A percentile compares a stretch with the other conserved stretches of the same genome.
These are phyloP conservation scores for Heteromormyrus szaboi DNA, from an alignment of 2,797 vertebrate genomes.

Conservation along the genomic window DNA sequence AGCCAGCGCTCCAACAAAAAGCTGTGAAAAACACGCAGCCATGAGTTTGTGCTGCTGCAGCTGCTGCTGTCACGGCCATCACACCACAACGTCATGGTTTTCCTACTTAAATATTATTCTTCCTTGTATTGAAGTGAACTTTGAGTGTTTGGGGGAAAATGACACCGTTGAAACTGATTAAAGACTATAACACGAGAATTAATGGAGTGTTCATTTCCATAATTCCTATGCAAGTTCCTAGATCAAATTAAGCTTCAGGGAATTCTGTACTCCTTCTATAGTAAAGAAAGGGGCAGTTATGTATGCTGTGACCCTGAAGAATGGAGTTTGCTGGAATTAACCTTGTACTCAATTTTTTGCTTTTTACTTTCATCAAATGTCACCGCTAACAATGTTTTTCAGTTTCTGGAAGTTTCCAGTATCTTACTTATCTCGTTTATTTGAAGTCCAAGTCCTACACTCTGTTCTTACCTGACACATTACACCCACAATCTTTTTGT, in stretches of 20 bases:
- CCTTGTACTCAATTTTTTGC: background rate
- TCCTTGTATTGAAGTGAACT: background rate
- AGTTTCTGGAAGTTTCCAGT: background rate
- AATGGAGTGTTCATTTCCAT: background rate
- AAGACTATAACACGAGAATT: background rate
- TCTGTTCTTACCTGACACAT: background rate
- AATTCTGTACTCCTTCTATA: background rate
- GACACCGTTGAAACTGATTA: background rate
- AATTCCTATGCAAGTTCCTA: background rate
- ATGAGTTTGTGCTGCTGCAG: background rate
- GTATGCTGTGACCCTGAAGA: background rate
- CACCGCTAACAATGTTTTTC: background rate
- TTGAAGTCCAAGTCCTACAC: background rate
- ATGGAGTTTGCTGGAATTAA: background rate
- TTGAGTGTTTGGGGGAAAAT: background rate
- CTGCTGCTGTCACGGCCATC: conserved; percentile 1
- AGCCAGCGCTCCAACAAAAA: background rate
- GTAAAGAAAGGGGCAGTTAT: background rate
- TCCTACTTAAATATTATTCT: background rate
- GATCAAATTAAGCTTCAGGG: background rate
- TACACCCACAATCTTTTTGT: background rate
- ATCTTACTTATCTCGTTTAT: background rate
- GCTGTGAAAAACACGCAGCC: background rate
- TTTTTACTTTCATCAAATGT: background rate
- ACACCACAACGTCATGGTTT: background rate